Conservation (phyloP, 2,113 vertebrate genomes). For the Pelvicachromis taeniatus region DNA sequence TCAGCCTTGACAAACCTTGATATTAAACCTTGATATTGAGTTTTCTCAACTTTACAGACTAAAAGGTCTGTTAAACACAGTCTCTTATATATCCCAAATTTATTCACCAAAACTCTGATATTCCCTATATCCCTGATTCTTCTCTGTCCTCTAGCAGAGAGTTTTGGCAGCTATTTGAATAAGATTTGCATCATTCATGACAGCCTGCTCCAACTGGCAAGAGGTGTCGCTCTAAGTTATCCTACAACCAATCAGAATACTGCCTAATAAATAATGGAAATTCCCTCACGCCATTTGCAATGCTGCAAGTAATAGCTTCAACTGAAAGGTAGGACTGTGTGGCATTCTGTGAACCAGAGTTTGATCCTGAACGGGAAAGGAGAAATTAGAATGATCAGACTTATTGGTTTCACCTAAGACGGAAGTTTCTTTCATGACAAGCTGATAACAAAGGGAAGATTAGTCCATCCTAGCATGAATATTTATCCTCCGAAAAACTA, state of each 20-base stretch:
- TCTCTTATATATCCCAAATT: background rate
- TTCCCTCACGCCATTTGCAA: background rate
- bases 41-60: background rate
- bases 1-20: background rate
- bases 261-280: background rate
- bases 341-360: background rate
- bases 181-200: background rate
- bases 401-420: background rate
- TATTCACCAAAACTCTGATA: background rate
- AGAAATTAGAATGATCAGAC: background rate
- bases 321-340: background rate
- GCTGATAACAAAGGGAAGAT: background rate
- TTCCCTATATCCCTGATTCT: background rate
- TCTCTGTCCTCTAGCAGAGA: background rate
- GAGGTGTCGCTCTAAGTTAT: background rate
- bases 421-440: background rate
- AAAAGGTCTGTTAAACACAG: background rate
- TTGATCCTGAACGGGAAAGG: background rate
- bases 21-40: background rate
- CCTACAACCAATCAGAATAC: background rate
- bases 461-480: background rate
- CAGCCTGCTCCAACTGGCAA: background rate
- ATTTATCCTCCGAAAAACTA: background rate
- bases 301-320: background rate
- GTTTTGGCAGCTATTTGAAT: background rate